Conservation (phyloP, 2,888 invertebrate species). For the Caenorhabditis macrosperma region DNA sequence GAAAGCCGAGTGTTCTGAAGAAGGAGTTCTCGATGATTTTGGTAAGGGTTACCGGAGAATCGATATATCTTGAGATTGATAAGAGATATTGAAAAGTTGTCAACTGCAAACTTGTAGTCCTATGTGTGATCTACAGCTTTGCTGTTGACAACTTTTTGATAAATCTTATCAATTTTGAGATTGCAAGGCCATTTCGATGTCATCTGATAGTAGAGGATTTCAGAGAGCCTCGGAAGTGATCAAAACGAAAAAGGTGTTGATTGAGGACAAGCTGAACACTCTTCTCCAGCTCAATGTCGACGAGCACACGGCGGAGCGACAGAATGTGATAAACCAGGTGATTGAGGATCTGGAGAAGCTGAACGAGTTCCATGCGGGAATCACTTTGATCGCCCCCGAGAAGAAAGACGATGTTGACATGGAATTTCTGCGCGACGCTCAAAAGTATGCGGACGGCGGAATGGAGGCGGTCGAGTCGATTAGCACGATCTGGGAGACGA, state of each 20-base stretch:
- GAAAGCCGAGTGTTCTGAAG: not conserved
- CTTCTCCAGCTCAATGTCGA: not conserved
- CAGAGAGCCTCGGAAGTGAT: not conserved
- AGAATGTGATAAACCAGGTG: not conserved
- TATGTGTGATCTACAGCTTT: too few species aligned
- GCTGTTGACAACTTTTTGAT: too few species aligned
- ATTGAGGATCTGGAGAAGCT: not conserved
- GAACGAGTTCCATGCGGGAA: not conserved
- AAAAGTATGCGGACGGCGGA: not conserved
- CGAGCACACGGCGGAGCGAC: not conserved
- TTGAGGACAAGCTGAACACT: not conserved
- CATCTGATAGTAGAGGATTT: not conserved
- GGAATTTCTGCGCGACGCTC: not conserved
- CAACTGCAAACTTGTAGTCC: too few species aligned
- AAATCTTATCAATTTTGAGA: too few species aligned
- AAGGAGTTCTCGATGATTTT: not conserved
- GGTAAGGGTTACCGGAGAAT: not conserved
- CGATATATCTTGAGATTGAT: too few species aligned
- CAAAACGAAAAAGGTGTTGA: not conserved
- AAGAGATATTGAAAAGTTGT: too few species aligned
- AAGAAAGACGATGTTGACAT: not conserved
- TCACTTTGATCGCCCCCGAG: not conserved
- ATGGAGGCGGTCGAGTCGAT: not conserved
- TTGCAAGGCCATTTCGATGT: too few species aligned
- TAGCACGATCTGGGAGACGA: not conserved